These are phyloP conservation scores for Agrochola macilenta DNA, from an alignment of 2,888 invertebrate genomes.

Conservation along the genomic window DNA sequence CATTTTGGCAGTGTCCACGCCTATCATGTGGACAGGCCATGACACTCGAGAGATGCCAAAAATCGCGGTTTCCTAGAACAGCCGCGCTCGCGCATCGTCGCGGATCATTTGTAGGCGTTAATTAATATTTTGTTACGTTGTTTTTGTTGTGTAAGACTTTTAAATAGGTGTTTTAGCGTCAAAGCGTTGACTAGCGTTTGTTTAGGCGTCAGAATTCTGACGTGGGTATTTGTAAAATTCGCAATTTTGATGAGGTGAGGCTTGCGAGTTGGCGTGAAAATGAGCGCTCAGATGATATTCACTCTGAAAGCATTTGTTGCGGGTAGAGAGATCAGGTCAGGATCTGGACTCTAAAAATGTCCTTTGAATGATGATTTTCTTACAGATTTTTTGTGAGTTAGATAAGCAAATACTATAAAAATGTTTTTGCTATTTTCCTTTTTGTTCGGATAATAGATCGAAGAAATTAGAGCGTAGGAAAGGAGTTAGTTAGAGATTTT, in stretches of 20 bases:
- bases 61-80: slow-evolving; percentile 53
- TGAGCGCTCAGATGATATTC: neutral
- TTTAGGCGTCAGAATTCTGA: slow-evolving; percentile 36
- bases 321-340: neutral
- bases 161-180: slow-evolving; percentile 57
- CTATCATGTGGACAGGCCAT: slow-evolving; percentile 48
- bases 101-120: slow-evolving; percentile 54
- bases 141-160: slow-evolving; percentile 56
- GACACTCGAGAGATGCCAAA: slow-evolving; percentile 57
- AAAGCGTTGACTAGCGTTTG: slow-evolving; percentile 43
- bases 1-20: slow-evolving; percentile 58
- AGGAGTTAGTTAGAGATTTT: neutral
- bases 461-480: too few relatives aligned
- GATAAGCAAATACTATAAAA: neutral
- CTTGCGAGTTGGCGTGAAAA: slow-evolving; percentile 6
- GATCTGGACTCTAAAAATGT: neutral
- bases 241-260: slow-evolving; percentile 12
- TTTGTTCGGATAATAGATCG: neutral
- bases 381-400: neutral
- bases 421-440: neutral
- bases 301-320: slow-evolving; percentile 2
- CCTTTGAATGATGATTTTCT: neutral
- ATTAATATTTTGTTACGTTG: slow-evolving; percentile 64
- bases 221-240: slow-evolving; percentile 42
- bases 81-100: slow-evolving; percentile 51